A percentile compares a stretch with the other conserved stretches of the same genome.
Evolutionary conservation across 2,113 vertebrate genomes (phyloP).

Genomic region (Tilapia sparmanii): DNA sequence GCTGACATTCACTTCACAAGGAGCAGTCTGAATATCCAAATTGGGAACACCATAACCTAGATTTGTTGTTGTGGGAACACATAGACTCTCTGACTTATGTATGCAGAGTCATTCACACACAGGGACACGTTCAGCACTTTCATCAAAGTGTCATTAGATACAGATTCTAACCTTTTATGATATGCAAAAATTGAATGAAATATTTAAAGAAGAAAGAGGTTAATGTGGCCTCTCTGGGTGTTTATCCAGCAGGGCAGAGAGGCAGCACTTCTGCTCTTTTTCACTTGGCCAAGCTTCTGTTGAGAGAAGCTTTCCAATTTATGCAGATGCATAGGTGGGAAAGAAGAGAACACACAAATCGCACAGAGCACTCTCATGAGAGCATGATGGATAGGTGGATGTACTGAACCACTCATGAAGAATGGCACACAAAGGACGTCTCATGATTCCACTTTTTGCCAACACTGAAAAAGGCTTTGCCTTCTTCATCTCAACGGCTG

Average conservation of each 20-base stretch:
- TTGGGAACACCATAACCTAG: neutral
- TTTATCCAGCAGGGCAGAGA: constrained; percentile 22
- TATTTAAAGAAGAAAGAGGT: constrained; percentile 23
- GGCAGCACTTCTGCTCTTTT: neutral
- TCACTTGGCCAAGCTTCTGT: neutral
- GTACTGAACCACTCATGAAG: neutral
- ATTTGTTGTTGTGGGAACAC: constrained; percentile 8
- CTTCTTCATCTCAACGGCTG: neutral
- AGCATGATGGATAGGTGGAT: neutral
- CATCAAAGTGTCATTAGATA: constrained; percentile 6
- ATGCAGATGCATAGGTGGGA: neutral
- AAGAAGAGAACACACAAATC: neutral
- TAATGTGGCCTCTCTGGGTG: constrained; percentile 9
- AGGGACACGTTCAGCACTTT: neutral
- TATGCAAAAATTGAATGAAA: constrained; percentile 35
- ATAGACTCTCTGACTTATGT: neutral
- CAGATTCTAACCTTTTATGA: constrained; percentile 25
- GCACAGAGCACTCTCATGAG: neutral
- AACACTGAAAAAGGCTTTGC: neutral
- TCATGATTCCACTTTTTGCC: constrained; percentile 4
- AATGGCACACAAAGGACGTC: neutral
- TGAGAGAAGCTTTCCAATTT: neutral
- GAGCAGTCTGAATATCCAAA: neutral
- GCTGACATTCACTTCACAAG: constrained; percentile 13
- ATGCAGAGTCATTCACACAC: neutral